Base-by-base conservation (phyloP, 1,140 invertebrate species). In the Cotesia glomerata region DNA sequence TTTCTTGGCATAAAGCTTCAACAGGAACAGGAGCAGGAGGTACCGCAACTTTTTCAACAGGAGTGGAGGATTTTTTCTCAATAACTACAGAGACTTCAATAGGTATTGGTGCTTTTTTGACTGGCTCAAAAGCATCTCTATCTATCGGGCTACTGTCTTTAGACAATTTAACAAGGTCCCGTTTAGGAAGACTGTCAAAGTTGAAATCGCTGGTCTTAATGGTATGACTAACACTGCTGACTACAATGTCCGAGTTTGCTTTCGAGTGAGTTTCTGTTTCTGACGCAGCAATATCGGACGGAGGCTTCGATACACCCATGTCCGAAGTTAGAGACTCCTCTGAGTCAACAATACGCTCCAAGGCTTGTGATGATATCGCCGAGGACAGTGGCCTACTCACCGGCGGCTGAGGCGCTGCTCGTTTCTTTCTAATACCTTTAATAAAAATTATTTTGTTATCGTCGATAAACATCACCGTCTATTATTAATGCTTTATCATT, bases 271-370 rank as follows among this genome's bases (percentile, higher is more conserved):
- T 36, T 45, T 49, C 65, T 49, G 65, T 32, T 54, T 67, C 51
- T 0, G 79, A 78, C 0, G 62, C 76, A 4, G 78, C 84, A 7
- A 86, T 81, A 32, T 87, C 84, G 1, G 84, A 86, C 0, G 84
- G 76, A 3, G 86, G 85, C 64, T 86, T 86, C 0, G 84, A 85
- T 1, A 82, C 71, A 9, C 85, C 84, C 72, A 85, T 85, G 54
- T 86, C 85, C 0, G 85, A 87, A 4, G 84, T 87, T 1, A 86
- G 73, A 0, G 84, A 85, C 16, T 86, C 85, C 32, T 86, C 86
- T 0, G 86, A 86, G 16, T 86, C 85, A 4, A 83, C 78, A 11
- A 86, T 87, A 13, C 85, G 83, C 54, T 87, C 85, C 3, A 86
- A 67, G 1, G 79, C 84, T 70, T 85, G 85, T 1, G 74, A 81